A percentile compares a stretch with the other conserved stretches of the same genome.
These are phyloP conservation scores for Lucifuga dentata DNA, from an alignment of 2,113 vertebrate species.

Conservation along the genomic window DNA sequence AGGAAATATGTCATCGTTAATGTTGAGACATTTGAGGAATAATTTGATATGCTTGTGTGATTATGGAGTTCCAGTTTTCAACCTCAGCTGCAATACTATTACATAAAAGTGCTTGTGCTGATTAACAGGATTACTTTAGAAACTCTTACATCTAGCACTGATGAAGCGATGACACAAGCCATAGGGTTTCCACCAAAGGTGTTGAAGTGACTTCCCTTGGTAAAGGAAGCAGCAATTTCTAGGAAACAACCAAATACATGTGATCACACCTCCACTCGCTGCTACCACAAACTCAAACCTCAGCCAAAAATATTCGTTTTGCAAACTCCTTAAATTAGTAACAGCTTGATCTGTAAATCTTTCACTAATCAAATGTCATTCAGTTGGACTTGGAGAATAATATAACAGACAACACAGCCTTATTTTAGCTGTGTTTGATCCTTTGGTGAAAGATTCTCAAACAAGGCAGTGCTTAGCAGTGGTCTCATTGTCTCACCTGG, in stretches of 20 bases:
- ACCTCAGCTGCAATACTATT: neutral
- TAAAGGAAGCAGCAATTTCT: constrained; percentile 90
- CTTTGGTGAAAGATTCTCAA: too few species aligned
- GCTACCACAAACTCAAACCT: neutral
- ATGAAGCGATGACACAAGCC: constrained; percentile 86
- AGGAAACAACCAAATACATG: constrained; percentile 24
- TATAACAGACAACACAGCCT: neutral
- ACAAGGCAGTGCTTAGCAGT: too few species aligned
- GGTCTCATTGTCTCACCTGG: constrained; percentile 80
- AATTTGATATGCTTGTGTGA: too few species aligned
- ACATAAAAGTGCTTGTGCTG: neutral
- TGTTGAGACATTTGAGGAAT: too few species aligned
- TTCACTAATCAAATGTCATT: neutral
- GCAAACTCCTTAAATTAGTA: too few species aligned
- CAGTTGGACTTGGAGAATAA: neutral
- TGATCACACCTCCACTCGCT: constrained; percentile 1
- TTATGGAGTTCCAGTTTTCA: neutral
- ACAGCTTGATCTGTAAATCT: too few species aligned
- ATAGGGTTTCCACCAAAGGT: constrained; percentile 93
- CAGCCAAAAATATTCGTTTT: too few species aligned
- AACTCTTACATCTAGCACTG: constrained; percentile 89
- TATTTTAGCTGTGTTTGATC: too few species aligned
- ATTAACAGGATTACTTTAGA: neutral
- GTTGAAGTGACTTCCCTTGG: constrained; percentile 85
- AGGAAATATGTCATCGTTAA: neutral